Percentiles rank a stretch among this genome's conserved stretches.
phyloP scores from a whole-genome alignment of 2,797 vertebrate species.

The Aratinga solstitialis region DNA sequence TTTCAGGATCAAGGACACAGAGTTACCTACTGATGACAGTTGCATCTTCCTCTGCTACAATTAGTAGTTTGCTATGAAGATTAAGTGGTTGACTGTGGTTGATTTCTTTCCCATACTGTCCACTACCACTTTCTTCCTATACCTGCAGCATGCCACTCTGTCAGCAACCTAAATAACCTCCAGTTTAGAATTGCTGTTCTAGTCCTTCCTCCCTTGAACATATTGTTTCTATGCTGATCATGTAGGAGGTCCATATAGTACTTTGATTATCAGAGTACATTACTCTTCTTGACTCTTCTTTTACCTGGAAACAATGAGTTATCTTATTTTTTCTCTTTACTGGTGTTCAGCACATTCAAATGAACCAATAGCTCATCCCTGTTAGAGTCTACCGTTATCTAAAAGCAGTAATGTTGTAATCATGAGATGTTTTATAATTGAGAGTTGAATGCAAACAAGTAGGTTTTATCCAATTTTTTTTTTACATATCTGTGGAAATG shows the following conservation, averaged over 20 bases:
- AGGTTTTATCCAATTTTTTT: background rate
- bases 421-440: background rate
- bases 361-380: background rate
- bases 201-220: background rate
- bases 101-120: background rate
- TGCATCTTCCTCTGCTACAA: background rate
- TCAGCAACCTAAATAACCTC: background rate
- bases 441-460: background rate
- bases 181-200: background rate
- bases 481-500: background rate
- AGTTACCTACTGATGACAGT: background rate
- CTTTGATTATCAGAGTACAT: rapidly evolving
- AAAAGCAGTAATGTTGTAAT: background rate
- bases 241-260: background rate
- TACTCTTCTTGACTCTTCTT: background rate
- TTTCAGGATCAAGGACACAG: background rate
- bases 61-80: background rate
- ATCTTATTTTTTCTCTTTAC: background rate
- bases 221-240: background rate
- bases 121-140: background rate
- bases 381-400: background rate
- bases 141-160: background rate
- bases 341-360: background rate
- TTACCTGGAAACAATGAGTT: background rate
- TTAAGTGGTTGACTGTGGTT: background rate